Percentiles rank a stretch among this genome's conserved stretches.
Evolutionary conservation across 2,113 vertebrate genomes (phyloP).

Genomic region (Dasyurus viverrinus): DNA sequence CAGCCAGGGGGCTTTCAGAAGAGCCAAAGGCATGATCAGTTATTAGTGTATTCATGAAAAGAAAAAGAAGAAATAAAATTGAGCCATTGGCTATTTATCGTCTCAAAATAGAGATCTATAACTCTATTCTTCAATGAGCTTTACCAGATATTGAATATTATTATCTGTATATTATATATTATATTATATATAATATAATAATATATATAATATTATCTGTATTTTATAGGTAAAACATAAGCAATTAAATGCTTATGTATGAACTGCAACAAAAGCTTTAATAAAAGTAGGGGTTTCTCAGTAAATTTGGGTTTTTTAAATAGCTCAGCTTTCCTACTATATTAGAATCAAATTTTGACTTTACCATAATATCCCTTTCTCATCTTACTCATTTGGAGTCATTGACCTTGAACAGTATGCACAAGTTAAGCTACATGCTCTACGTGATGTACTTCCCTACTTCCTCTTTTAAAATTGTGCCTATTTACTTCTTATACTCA

Average conservation of each 20-base stretch:
- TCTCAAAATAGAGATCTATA: background rate
- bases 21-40: background rate
- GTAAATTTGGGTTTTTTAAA: background rate
- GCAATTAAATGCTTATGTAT: background rate
- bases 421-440: background rate
- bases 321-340: background rate
- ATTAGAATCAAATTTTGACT: background rate
- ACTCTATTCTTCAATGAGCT: background rate
- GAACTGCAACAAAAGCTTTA: background rate
- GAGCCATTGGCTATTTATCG: background rate
- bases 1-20: background rate
- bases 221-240: background rate
- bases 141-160: background rate
- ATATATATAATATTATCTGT: background rate
- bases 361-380: background rate
- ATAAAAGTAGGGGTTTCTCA: background rate
- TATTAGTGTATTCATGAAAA: background rate
- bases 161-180: too few species aligned
- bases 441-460: background rate
- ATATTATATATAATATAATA: too few species aligned
- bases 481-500: background rate
- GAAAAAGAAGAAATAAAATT: background rate
- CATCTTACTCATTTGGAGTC: background rate
- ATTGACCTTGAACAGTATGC: background rate
- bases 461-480: background rate